A percentile compares a stretch with the other conserved stretches of the same genome.
Evolutionary conservation across 2,797 vertebrate species (phyloP).

Genomic region (Cuculus canorus): DNA sequence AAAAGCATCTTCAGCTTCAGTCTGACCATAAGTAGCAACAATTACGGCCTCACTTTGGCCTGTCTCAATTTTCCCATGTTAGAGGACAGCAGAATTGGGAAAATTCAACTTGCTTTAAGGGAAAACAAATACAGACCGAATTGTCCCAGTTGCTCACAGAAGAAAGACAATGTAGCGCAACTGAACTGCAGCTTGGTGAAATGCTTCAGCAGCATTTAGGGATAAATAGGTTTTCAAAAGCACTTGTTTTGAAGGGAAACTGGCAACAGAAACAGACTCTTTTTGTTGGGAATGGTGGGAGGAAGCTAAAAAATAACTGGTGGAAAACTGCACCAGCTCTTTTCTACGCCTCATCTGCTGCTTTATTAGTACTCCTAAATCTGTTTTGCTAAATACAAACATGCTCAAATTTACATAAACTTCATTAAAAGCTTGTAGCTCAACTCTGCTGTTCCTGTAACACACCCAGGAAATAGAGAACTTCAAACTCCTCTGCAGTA

Average conservation of each 20-base stretch:
- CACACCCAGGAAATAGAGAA: slow-evolving; percentile 33
- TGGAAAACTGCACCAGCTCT: slow-evolving; percentile 48
- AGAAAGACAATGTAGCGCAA: not conserved
- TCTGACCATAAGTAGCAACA: fast-evolving
- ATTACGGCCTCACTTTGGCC: not conserved
- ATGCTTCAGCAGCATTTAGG: not conserved
- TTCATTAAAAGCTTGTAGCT: slow-evolving; percentile 58
- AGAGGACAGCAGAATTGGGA: fast-evolving
- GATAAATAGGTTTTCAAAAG: not conserved
- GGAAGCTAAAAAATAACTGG: slow-evolving; percentile 62
- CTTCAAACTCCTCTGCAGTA: slow-evolving; percentile 34
- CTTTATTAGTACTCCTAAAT: slow-evolving; percentile 69
- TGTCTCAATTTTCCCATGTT: not conserved
- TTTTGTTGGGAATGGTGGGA: slow-evolving; percentile 49
- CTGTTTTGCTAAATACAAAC: slow-evolving; percentile 67
- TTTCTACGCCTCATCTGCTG: slow-evolving; percentile 64
- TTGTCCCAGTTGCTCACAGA: not conserved
- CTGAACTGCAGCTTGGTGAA: not conserved
- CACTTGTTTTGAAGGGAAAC: slow-evolving; percentile 28
- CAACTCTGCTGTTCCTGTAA: slow-evolving; percentile 38
- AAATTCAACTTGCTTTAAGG: not conserved
- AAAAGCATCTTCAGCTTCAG: not conserved
- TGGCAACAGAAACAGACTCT: slow-evolving; percentile 30
- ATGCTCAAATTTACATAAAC: slow-evolving; percentile 61
- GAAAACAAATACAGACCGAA: not conserved